A percentile compares a stretch with the other conserved stretches of the same genome.
Conservation (phyloP, 2,113 vertebrate species). For the Cervus canadensis region DNA sequence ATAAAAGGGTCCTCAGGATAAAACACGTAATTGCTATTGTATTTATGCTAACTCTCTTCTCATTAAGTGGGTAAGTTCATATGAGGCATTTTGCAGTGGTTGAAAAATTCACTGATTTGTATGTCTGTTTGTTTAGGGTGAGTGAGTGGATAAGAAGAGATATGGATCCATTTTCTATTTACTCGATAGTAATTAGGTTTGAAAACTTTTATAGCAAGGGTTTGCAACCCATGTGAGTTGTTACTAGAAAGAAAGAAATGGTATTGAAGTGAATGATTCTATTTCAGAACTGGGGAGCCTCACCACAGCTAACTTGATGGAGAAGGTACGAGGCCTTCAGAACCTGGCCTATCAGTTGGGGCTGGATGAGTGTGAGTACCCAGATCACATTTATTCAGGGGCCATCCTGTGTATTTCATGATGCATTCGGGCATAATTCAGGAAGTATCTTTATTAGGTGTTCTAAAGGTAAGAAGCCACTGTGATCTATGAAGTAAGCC, state of each 20-base stretch:
- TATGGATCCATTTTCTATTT: neutral
- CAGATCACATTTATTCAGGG: conserved; percentile 4
- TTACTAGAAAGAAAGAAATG: conserved; percentile 8
- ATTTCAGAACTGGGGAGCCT: conserved; percentile 93
- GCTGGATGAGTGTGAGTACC: conserved; percentile 97
- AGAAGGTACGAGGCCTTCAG: conserved; percentile 98
- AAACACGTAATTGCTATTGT: neutral
- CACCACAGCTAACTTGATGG: conserved; percentile 98
- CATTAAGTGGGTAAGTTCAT: neutral
- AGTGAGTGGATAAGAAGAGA: neutral
- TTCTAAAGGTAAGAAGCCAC: conserved; percentile 31
- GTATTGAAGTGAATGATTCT: conserved; percentile 56
- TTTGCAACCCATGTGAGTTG: neutral
- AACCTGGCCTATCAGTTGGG: conserved; percentile 98
- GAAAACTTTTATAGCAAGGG: neutral
- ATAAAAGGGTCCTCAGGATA: neutral
- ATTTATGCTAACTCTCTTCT: neutral
- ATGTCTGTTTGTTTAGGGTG: neutral
- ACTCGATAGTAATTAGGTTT: neutral
- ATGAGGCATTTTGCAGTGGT: neutral
- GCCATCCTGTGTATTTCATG: neutral
- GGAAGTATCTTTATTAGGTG: neutral
- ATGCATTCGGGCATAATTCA: neutral
- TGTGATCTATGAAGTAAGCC: neutral
- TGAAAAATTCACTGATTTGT: neutral